Conservation (phyloP, 2,113 vertebrate genomes). For the Amblyopsis rosae region DNA sequence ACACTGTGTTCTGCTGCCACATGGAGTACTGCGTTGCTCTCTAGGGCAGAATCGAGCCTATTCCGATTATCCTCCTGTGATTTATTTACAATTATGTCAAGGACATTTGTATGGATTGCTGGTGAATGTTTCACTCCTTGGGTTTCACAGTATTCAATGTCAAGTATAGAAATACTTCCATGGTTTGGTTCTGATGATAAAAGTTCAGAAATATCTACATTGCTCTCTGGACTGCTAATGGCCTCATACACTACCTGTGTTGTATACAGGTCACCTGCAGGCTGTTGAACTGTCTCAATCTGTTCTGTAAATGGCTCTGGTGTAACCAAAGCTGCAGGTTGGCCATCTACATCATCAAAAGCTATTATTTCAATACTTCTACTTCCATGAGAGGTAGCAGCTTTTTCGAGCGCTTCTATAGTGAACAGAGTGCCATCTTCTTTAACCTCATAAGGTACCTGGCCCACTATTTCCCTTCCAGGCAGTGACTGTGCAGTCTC, state of each 20-base stretch:
- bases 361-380: slow-evolving; percentile 32
- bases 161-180: slow-evolving; percentile 32
- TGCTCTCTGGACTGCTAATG: slow-evolving; percentile 71
- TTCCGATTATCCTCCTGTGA: too few species aligned
- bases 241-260: slow-evolving; percentile 67
- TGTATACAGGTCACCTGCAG: slow-evolving; percentile 31
- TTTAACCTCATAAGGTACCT: slow-evolving; percentile 35
- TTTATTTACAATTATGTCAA: too few species aligned
- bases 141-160: slow-evolving; percentile 27
- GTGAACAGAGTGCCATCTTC: slow-evolving; percentile 13
- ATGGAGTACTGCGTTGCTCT: background rate
- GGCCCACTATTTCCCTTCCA: slow-evolving; percentile 6
- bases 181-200: slow-evolving; percentile 25
- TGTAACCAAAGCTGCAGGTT: slow-evolving; percentile 7
- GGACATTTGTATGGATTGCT: background rate
- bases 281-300: slow-evolving; percentile 24
- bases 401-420: slow-evolving; percentile 12
- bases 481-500: slow-evolving; percentile 5
- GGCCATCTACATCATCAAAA: slow-evolving; percentile 41
- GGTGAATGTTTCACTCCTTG: slow-evolving; percentile 15
- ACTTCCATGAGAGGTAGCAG: slow-evolving; percentile 13
- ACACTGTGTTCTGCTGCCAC: background rate
- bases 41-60: too few species aligned
- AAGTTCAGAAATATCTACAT: slow-evolving; percentile 35
- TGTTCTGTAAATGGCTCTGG: slow-evolving; percentile 33